A percentile compares a stretch with the other conserved stretches of the same genome.
These are phyloP conservation scores for Xestia xanthographa DNA, from an alignment of 2,888 invertebrate species.

Conservation along the genomic window DNA sequence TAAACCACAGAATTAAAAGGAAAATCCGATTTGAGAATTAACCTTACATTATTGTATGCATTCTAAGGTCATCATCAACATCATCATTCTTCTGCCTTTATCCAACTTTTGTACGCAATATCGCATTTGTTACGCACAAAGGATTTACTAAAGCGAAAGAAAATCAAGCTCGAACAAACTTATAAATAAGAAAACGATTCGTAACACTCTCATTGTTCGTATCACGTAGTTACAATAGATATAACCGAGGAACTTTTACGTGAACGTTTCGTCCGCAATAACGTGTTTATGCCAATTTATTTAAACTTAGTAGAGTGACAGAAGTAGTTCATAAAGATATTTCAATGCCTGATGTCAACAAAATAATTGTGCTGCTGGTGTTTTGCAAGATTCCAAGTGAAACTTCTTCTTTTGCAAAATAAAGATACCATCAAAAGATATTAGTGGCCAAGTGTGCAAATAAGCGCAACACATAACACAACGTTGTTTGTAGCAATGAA, in stretches of 20 bases:
- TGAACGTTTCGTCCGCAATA: neutral
- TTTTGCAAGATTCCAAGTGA: neutral
- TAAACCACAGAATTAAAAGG: no score
- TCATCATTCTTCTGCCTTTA: no score
- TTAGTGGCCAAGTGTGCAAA: neutral
- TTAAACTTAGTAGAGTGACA: neutral
- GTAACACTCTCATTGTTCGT: slow-evolving; percentile 5
- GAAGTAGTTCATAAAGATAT: no score
- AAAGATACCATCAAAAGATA: neutral
- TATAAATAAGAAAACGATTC: neutral
- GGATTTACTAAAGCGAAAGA: neutral
- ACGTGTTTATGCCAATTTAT: neutral
- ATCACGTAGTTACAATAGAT: slow-evolving; percentile 36
- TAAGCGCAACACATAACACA: neutral
- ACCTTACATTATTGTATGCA: no score
- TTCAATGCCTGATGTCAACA: no score
- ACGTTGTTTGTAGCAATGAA: neutral
- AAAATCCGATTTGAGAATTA: no score
- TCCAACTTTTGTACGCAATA: no score
- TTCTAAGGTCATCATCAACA: no score
- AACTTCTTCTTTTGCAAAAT: neutral
- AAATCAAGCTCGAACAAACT: neutral
- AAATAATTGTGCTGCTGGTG: neutral
- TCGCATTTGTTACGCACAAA: neutral
- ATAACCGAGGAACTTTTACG: neutral